Percentiles rank a stretch among this genome's conserved stretches.
phyloP scores from a whole-genome alignment of 2,797 vertebrate genomes.

The Peromyscus eremicus region DNA sequence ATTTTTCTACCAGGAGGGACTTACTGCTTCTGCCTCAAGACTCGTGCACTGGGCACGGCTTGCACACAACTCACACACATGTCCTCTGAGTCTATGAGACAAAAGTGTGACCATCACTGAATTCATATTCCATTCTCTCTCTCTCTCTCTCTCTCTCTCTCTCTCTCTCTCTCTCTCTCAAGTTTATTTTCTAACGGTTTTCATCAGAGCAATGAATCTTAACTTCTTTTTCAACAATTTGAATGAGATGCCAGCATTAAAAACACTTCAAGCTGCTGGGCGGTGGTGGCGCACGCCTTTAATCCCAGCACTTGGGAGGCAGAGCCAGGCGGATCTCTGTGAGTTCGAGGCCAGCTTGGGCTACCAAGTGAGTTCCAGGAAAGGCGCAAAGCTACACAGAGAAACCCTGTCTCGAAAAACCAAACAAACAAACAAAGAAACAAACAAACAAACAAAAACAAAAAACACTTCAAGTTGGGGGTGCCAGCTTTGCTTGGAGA shows the following conservation, averaged over 20 bases:
- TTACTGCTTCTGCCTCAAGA: background rate
- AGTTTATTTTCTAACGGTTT: background rate
- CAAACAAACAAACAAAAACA: too few species aligned
- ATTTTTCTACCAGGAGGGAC: background rate
- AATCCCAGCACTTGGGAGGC: too few species aligned
- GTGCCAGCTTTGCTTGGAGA: conserved; percentile 14
- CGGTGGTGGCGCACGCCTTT: too few species aligned
- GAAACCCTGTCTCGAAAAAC: too few species aligned
- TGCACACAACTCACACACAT: background rate
- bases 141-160: background rate
- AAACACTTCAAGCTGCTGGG: background rate
- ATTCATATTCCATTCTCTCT: background rate
- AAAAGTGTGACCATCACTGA: too few species aligned
- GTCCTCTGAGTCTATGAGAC: background rate
- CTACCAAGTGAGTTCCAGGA: too few species aligned
- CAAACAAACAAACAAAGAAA: too few species aligned
- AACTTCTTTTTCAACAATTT: background rate
- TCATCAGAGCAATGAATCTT: background rate
- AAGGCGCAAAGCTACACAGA: too few species aligned
- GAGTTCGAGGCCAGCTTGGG: too few species aligned
- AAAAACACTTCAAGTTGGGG: background rate
- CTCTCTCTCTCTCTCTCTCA: background rate
- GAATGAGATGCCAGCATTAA: background rate
- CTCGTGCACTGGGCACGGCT: background rate
- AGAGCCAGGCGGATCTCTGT: too few species aligned